Evolutionary conservation across 2,888 invertebrate species (phyloP), one percentile per base, ranked within the genome.

Genomic region (Horisme vitalbata): DNA sequence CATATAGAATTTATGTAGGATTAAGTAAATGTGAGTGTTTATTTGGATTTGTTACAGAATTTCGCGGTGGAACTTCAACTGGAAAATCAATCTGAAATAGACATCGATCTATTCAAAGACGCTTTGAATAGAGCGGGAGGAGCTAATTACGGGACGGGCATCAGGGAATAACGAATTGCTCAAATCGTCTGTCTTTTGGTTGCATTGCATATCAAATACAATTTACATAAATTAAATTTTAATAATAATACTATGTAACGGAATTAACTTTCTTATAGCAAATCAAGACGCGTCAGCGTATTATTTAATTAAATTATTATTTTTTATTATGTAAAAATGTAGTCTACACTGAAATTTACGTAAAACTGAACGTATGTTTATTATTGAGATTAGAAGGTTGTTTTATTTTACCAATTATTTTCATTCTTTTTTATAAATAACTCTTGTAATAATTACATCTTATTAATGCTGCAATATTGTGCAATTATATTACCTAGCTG

Each of bases 121-220:
- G 92, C 93, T 50, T 78, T 95, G 65, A 92, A 91, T 65, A 92
- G 93, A 72, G 95, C 95, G 46, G 94, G 95, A 23, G 95, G 95
- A 56, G 95, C 95, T 41, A 95, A 95, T 81, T 95, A 95, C 68
- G 95, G 95, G 36, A 95, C 95, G 33, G 95, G 95, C 28, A 88
- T 93, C 60, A 90, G 94, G 71, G 93, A 93, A 69, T 90, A 88
- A 86, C 91, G 88, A 90, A 83, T 76, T 75, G 61, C 69, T 69
- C 63, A 68, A 62, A 10, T 62, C 59, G 53, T 60, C 50, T 58
- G 37, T 55, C 54, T 52, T 60, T 61, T 68, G 48, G 52, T 43
- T 47, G 53, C 46, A 48, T 50, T 50, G 56, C 59, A 59, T 59
- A 59, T 56, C 56, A 59, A 54, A 41, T 34, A 41, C 23, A 38